A percentile compares a stretch with the other conserved stretches of the same genome.
These are phyloP conservation scores for Nomada hirtipes DNA, from an alignment of 2,888 invertebrate species.

Conservation along the genomic window DNA sequence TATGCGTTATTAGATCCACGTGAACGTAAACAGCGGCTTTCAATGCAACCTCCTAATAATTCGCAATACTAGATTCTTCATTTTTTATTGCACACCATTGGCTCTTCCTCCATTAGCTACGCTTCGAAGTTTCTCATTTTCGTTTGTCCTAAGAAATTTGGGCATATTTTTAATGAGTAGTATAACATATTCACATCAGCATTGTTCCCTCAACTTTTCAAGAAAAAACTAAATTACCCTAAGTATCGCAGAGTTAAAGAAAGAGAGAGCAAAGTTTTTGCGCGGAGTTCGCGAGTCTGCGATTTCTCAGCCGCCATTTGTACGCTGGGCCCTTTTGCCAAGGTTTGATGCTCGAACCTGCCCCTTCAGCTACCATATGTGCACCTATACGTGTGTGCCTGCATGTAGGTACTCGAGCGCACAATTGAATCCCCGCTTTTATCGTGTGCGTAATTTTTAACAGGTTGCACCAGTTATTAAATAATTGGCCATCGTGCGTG, in stretches of 20 bases:
- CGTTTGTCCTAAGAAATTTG: no score
- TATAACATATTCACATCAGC: no score
- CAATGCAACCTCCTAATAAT: no score
- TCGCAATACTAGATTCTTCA: no score
- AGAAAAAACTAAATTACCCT: background rate
- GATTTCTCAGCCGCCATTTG: slow-evolving; percentile 78
- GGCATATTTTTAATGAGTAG: no score
- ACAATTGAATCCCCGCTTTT: slow-evolving; percentile 18
- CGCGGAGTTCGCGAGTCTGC: slow-evolving; percentile 37
- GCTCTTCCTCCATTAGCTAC: no score
- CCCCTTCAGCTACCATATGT: slow-evolving; percentile 61
- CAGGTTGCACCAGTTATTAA: background rate
- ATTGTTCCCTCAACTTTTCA: no score
- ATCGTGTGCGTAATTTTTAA: slow-evolving; percentile 49
- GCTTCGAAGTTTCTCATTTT: no score
- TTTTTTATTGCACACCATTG: no score
- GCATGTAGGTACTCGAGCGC: slow-evolving; percentile 29
- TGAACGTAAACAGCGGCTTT: no score
- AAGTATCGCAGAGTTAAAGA: background rate
- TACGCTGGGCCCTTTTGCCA: slow-evolving; percentile 75
- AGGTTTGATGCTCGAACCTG: slow-evolving; percentile 69
- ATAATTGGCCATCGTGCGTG: background rate
- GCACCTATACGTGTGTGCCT: background rate
- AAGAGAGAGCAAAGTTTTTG: background rate
- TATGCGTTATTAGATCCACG: no score